Base-by-base conservation (phyloP, 2,888 invertebrate genomes). In the Trichogramma evanescens region DNA sequence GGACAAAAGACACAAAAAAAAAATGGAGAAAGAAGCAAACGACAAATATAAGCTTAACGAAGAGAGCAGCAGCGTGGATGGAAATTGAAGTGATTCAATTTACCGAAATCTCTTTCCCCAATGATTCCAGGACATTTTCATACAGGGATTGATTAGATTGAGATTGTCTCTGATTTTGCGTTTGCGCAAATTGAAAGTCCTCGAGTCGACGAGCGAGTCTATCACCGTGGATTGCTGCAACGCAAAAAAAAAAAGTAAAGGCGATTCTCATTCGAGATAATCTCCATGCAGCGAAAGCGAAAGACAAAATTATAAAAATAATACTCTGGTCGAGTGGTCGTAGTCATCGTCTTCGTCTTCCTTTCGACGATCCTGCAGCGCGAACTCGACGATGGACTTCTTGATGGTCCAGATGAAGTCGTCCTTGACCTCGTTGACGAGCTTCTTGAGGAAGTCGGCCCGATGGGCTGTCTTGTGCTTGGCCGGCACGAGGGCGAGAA, bases 381-480 rank as follows among this genome's bases (percentile, higher is more conserved):
- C 93, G 76, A 92, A 95, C 77, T 95, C 93, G 0, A 96, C 89
- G 62, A 92, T 91, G 0, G 95, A 90, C 74, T 91, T 93, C 74
- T 95, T 95, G 74, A 95, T 89, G 65, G 90, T 89, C 75, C 89
- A 84, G 73, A 90, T 84, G 73, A 92, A 95, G 70, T 93, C 93
- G 64, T 92, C 88, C 68, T 89, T 86, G 78, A 94, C 87, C 76
- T 95, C 92, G 61, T 86, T 84, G 0, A 91, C 83, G 59, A 89
- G 83, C 39, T 82, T 77, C 7, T 82, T 79, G 42, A 87, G 71
- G 1, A 82, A 82, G 0, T 81, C 78, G 41, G 80, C 79, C 26
- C 26, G 26, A 84, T 87, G 89, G 73, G 81, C 82, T 68, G 61
- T 60, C 2, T 82, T 84, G 13, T 89, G 72, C 64, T 82, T 81